Evolutionary conservation across 2,113 vertebrate species (phyloP), one percentile per base, ranked within the genome.

Genomic region (Hippocampus guttulatus): DNA sequence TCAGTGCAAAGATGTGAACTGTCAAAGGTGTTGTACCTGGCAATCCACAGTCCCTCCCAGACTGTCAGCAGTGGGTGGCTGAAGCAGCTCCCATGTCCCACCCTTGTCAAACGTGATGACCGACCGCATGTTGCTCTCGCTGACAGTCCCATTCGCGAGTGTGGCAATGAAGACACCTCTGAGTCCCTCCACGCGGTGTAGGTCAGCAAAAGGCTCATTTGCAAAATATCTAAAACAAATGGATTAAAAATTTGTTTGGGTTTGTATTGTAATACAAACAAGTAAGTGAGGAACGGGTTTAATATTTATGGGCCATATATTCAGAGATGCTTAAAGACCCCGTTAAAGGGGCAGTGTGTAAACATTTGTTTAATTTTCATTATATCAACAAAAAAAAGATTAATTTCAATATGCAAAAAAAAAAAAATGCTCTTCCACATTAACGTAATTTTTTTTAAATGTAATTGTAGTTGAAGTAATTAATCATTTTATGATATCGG

Each of bases 81-180:
- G 94, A 57, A 99, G 94, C 80, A 94, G 93, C 83, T 99, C 96
- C 97, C 97, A 99, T 7, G 96, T 96, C n/a, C 97, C 97, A 0
- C 97, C 97, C 85, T 99, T 99, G 90, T 99, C 97, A 4, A 98
- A 99, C 40, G 97, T 98, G 90, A 99, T 97, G 90, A 98, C 95
- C 0, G 97, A 98, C 12, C 93, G 91, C 96, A 98, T 97, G 91
- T 98, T 98, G 88, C 98, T 94, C 76, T 98, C 96, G 12, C 84
- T 95, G 83, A 94, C 91, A 0, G 95, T 94, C 68, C 96, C 96
- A 0, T 96, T 96, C 69, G 97, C 91, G 72, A 97, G 92, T 0
- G 96, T 98, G 82, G 96, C 95, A 0, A 99, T 95, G 88, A 95
- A 99, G 57, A 98, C 94, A 0, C 97, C 97, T 12, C 94, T 90